Evolutionary conservation across 2,797 vertebrate genomes (phyloP).

Genomic region (Gymnocypris eckloni): DNA sequence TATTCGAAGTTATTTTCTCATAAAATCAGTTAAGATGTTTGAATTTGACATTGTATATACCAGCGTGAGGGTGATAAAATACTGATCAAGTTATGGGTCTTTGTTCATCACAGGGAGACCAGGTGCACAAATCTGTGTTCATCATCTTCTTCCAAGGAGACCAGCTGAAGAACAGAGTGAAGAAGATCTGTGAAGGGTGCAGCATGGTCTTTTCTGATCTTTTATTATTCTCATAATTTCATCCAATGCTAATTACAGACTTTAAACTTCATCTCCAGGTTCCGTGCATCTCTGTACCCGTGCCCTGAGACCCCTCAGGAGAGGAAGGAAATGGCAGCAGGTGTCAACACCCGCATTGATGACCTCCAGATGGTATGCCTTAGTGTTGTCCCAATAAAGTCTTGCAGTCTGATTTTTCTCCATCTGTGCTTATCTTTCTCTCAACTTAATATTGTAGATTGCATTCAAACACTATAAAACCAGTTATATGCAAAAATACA

Average conservation of each 20-base stretch:
- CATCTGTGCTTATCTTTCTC: neutral
- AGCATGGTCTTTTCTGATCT: neutral
- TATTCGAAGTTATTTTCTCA: neutral
- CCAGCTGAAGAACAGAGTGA: constrained; percentile 93
- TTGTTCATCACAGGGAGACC: constrained; percentile 82
- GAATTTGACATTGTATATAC: neutral
- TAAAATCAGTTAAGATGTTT: neutral
- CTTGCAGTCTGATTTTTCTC: neutral
- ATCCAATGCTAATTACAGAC: neutral
- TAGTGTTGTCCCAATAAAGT: constrained; percentile 12
- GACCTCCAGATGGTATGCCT: constrained; percentile 94
- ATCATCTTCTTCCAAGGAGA: constrained; percentile 98
- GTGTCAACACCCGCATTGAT: constrained; percentile 96
- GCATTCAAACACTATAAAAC: neutral
- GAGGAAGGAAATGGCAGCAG: constrained; percentile 97
- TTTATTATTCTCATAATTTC: neutral
- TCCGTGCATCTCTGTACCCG: constrained; percentile 96
- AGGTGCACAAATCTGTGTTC: constrained; percentile 95
- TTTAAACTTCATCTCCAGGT: constrained; percentile 77
- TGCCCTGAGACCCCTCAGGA: constrained; percentile 97
- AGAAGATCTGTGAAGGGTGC: constrained; percentile 96
- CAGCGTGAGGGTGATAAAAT: neutral
- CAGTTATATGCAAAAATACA: neutral
- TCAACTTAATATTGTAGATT: neutral
- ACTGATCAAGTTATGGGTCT: neutral